Base-by-base conservation (phyloP, 2,888 invertebrate species). In the Nemotelus nigrinus region DNA sequence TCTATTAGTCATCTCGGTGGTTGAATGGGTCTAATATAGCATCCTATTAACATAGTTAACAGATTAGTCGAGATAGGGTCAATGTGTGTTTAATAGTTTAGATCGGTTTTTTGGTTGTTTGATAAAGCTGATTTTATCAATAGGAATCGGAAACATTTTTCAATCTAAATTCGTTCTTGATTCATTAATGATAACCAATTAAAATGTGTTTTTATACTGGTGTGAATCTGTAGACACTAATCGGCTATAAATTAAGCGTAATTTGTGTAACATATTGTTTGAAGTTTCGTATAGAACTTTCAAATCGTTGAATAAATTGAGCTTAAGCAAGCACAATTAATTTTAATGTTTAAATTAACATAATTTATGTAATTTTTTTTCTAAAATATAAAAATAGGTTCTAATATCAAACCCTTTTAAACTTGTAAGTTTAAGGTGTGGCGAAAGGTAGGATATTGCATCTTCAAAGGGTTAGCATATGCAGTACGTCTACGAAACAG, bases 41-140 rank as follows among this genome's bases (percentile, higher is more conserved):
- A 58, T 58, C 58, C 58, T 25, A 65, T 65, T 65, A 65, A 45
- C 65, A 68, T 53, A 10, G 68, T 68, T 68, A 68, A 68, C 68
- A 68, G 45, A 47, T 43, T 47, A 10, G 44, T 25, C 25, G 25
- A 25, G 10, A 65, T 65, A 65, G 25, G 47, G 65, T 65, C 65
- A 65, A 65, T 65, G 8, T 65, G 65, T n/a, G 44, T 10, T 65
- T 65, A 65, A 45, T 65, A n/a, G 8, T 2, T n/a, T 2, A 7
- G 8, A 65, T 65, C 10, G 10, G 50, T 8, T 65, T 5, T 44
- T 45, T 63, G 63, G 43, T 10, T 53, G 53, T 53, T 53, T 53
- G 53, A 53, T 10, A 7, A 53, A 7, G 53, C 10, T 7, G 10
- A 53, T 10, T 53, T 25, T 25, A 25, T 25, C 25, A 25, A 25